Evolutionary conservation across 92 coral and sea anemone species (phyloP).

Genomic region (Zoanthus sociatus): DNA sequence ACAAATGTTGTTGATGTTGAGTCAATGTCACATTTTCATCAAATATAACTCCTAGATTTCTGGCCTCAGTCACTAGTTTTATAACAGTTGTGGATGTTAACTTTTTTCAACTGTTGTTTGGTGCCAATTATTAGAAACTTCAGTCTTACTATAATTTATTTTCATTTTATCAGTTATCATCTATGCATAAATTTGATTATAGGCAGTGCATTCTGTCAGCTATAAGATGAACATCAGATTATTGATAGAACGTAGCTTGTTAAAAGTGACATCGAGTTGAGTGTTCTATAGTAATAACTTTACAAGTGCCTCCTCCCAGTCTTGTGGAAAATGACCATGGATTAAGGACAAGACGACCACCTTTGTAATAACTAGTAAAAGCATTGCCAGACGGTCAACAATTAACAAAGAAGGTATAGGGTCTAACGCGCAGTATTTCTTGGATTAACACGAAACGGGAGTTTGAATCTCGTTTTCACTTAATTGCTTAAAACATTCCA

Average conservation of each 20-base stretch:
- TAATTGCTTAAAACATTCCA: not conserved
- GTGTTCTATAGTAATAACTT: conserved; percentile 34
- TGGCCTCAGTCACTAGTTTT: too few species aligned
- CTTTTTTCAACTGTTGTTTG: too few species aligned
- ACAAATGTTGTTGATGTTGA: too few species aligned
- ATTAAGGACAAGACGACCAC: conserved; percentile 22
- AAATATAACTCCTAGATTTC: too few species aligned
- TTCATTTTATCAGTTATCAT: too few species aligned
- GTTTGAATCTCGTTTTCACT: not conserved
- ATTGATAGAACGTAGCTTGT: not conserved
- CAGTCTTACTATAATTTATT: too few species aligned
- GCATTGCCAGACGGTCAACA: conserved; percentile 12
- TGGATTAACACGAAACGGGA: not conserved
- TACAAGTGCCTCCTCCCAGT: conserved; percentile 47
- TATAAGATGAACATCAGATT: not conserved
- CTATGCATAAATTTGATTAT: too few species aligned
- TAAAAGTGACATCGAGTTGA: not conserved
- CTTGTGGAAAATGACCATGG: conserved; percentile 42
- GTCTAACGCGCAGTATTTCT: not conserved
- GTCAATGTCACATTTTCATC: too few species aligned
- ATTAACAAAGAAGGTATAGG: conserved; percentile 5
- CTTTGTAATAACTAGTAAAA: conserved; percentile 16
- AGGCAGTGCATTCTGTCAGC: not conserved
- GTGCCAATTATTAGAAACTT: too few species aligned
- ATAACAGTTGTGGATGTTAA: too few species aligned